Evolutionary conservation across 2,888 invertebrate species (phyloP), one percentile per base, ranked within the genome.

Genomic region (Diadromus collaris): DNA sequence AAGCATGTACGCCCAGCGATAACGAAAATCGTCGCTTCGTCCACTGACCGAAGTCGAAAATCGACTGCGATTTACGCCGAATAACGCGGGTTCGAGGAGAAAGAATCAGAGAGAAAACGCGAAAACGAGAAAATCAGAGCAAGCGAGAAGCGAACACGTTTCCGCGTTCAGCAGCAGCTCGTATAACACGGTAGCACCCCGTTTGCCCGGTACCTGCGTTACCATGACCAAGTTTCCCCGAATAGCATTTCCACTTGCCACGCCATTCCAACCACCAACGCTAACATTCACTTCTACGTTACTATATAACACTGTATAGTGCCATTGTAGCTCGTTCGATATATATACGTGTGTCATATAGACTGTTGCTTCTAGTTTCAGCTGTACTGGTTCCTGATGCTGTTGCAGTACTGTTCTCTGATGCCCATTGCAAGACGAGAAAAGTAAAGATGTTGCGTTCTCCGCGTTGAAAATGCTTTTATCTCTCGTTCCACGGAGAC

Each of bases 11-110:
- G 21, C 32, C 58, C 29, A 58, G 72, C 72, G 87, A 88, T 88
- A 88, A 86, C 85, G 87, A 88, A 88, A 88, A 88, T 88, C 85
- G 83, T 81, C 83, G 83, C 84, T 85, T 86, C 85, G 84, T 82
- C 79, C 82, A 73, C 65, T 51, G 29, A 34, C 34, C 54, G 46
- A 16, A 51, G 19, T 38, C 58, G 56, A n/a, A n/a, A 46, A 19
- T 44, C 63, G 68, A 70, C 65, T 64, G 61, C 41, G 24, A 32
- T 13, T 41, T 68, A 58, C 63, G 79, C 64, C 82, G 81, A 80
- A 81, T 77, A 78, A 78, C 79, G 75, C 83, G 83, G 72, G 79
- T 67, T 65, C 60, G 79, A 32, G 78, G 27, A 48, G 54, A n/a
- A 38, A 3, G 21, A 19, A 38, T 13, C 24, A 58, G 64, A 46